Conservation (phyloP, 2,797 vertebrate species). For the Acipenser ruthenus region DNA sequence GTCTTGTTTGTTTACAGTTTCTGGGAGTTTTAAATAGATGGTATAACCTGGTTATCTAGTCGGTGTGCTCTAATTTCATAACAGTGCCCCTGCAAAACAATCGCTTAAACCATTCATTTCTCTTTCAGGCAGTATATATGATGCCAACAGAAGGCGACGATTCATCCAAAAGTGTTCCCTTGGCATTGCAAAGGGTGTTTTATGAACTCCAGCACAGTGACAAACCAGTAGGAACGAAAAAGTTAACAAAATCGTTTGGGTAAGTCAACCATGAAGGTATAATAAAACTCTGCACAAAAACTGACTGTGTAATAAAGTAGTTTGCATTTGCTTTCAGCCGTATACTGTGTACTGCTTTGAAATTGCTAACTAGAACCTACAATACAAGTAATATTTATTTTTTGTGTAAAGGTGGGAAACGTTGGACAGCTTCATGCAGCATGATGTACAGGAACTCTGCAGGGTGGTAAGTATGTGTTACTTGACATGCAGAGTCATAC, state of each 20-base stretch:
- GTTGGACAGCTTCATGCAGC: slow-evolving; percentile 99
- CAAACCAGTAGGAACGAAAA: slow-evolving; percentile 97
- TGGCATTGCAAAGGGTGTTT: slow-evolving; percentile 95
- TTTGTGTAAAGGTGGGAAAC: slow-evolving; percentile 83
- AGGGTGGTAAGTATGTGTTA: slow-evolving; percentile 81
- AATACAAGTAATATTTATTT: not conserved
- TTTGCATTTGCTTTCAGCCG: too few relatives aligned
- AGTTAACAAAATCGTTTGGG: slow-evolving; percentile 98
- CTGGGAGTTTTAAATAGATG: too few relatives aligned
- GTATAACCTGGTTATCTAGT: too few relatives aligned
- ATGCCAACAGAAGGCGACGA: slow-evolving; percentile 99
- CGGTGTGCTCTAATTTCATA: too few relatives aligned
- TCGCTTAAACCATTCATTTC: not conserved
- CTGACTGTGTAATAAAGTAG: too few relatives aligned
- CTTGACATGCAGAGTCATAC: not conserved
- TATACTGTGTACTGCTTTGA: too few relatives aligned
- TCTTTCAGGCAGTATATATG: slow-evolving; percentile 92
- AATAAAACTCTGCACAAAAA: not conserved
- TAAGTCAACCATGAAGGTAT: slow-evolving; percentile 39
- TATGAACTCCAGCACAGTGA: slow-evolving; percentile 97
- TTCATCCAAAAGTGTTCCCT: slow-evolving; percentile 95
- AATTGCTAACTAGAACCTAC: too few relatives aligned
- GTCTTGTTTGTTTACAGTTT: too few relatives aligned
- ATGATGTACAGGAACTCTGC: slow-evolving; percentile 95
- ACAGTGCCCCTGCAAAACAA: too few relatives aligned